Base-by-base conservation (phyloP, 1,140 invertebrate genomes). In the Hyles vespertilio region DNA sequence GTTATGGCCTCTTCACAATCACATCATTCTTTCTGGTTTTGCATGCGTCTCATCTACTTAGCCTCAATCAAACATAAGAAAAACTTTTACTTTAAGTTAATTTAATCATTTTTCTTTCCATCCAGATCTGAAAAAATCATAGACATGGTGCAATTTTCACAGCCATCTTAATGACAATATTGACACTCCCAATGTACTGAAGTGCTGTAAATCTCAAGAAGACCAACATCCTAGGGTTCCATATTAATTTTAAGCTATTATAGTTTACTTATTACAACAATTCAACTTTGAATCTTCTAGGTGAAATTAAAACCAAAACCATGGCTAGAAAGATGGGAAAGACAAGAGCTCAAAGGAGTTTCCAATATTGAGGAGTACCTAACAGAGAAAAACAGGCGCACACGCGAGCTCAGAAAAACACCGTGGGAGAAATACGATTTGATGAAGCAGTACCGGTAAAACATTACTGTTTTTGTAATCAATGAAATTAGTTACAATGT, bases 341-440 rank as follows among this genome's bases (percentile, higher is more conserved):
- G 93, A 46, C 91, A 94, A 74, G 90, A 95, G 69, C 89, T 98
- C 33, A 92, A 95, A 84, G 97, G 97, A 32, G 90, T 96, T n/a
- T 80, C 91, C 61, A 92, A 93, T 65, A 84, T 94, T 58, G 90
- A 91, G 52, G 83, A 92, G 48, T 79, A 91, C 70, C 71, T 93
- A 32, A 92, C 91, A 67, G 89, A 93, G 62, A 93, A 91, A 71
- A 91, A 93, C 67, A 90, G 89, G 64, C 86, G 84, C 32, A 91
- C 91, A 70, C 91, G 92, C 36, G 82, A 90, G 67, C 79, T 92
- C 69, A 78, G 91, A 45, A 90, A 89, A 51, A 95, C 91, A 72
- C 95, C 95, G 7, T 97, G 95, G 94, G 94, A 96, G 72, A 96
- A 97, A 91, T 97, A 94, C 89, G 98, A 99, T 87, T 89, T 99